These are phyloP conservation scores for Microtus pennsylvanicus DNA, from an alignment of 2,113 vertebrate genomes.

Conservation along the genomic window DNA sequence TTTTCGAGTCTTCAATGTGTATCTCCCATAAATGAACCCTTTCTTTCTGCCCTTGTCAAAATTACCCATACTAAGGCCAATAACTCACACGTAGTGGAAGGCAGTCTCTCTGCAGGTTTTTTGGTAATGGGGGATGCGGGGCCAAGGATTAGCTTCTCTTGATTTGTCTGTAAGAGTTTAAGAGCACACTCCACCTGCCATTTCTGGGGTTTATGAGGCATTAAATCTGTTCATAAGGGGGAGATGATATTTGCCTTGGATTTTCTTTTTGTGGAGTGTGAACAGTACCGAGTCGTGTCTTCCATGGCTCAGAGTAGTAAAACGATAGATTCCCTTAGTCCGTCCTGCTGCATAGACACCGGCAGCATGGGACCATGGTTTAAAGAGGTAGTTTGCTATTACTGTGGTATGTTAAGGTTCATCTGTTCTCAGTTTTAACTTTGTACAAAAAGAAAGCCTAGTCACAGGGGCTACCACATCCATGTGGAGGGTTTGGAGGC, in stretches of 20 bases:
- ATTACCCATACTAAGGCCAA: background rate
- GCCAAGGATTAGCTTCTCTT: background rate
- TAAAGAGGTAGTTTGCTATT: background rate
- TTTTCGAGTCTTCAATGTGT: conserved; percentile 33
- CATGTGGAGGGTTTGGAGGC: background rate
- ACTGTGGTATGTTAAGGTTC: background rate
- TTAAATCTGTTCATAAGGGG: conserved; percentile 44
- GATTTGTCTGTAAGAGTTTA: conserved; percentile 37
- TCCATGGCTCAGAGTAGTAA: background rate
- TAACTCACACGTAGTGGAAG: background rate
- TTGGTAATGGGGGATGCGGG: background rate
- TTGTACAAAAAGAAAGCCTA: background rate
- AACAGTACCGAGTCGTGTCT: background rate
- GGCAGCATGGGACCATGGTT: background rate
- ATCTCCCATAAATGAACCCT: conserved; percentile 45
- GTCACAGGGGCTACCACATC: background rate
- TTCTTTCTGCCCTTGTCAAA: conserved; percentile 56
- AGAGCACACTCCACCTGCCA: background rate
- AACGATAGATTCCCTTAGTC: background rate
- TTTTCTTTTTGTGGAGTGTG: conserved; percentile 53
- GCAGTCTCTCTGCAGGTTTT: background rate
- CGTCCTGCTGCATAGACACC: background rate
- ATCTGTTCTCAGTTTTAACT: conserved; percentile 9
- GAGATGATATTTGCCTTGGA: conserved; percentile 56
- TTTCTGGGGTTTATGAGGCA: conserved; percentile 52